phyloP scores from a whole-genome alignment of 2,797 vertebrate genomes.

The Thunnus albacares region DNA sequence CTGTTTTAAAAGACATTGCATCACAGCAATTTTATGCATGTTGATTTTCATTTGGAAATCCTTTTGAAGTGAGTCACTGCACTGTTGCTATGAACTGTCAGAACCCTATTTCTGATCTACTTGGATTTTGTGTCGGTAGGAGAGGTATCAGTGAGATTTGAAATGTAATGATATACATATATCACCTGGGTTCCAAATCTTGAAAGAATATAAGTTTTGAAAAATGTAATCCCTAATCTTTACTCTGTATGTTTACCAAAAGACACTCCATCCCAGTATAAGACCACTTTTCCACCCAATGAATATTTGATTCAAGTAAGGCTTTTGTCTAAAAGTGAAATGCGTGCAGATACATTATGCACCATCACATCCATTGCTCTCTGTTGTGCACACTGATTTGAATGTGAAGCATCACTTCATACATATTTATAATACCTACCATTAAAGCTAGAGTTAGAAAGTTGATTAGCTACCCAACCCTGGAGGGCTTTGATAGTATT shows the following conservation, averaged over 20 bases:
- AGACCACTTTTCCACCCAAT: slow-evolving; percentile 42
- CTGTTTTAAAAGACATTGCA: background rate
- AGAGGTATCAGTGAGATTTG: slow-evolving; percentile 2
- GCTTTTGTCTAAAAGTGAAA: slow-evolving; percentile 47
- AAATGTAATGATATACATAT: slow-evolving; percentile 25
- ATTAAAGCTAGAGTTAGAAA: slow-evolving; percentile 64
- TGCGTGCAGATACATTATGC: slow-evolving; percentile 57
- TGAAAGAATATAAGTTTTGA: slow-evolving; percentile 21
- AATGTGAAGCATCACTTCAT: slow-evolving; percentile 64
- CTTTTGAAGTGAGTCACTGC: slow-evolving; percentile 9
- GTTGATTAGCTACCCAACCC: slow-evolving; percentile 54
- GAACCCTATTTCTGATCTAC: background rate
- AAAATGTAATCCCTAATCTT: slow-evolving; percentile 36
- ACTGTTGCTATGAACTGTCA: background rate
- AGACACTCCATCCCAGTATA: slow-evolving; percentile 11
- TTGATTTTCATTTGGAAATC: slow-evolving; percentile 20
- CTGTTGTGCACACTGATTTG: slow-evolving; percentile 60
- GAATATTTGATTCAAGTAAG: slow-evolving; percentile 61
- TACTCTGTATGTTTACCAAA: slow-evolving; percentile 42
- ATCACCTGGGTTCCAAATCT: slow-evolving; percentile 22
- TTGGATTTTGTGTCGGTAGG: slow-evolving; percentile 14
- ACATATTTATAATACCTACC: slow-evolving; percentile 69
- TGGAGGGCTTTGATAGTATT: slow-evolving; percentile 21
- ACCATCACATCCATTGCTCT: slow-evolving; percentile 46
- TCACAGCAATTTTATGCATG: background rate